phyloP scores from a whole-genome alignment of 1,140 invertebrate species.

The Conus ventricosus region DNA sequence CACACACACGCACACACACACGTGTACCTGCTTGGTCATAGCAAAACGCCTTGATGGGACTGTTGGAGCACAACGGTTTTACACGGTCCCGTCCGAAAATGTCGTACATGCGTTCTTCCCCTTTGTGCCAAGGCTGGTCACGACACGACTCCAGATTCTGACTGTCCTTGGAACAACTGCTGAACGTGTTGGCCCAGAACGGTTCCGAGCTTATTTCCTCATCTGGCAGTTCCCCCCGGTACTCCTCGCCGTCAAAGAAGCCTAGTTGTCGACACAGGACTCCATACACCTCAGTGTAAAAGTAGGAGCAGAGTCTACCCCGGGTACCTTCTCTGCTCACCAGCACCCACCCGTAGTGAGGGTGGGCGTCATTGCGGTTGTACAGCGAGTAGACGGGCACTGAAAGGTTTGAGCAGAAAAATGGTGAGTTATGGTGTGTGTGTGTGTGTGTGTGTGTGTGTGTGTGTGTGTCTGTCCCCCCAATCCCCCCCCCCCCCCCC shows the following conservation, averaged over 20 bases:
- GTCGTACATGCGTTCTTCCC: background rate
- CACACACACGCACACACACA: too few relatives aligned
- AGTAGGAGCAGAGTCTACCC: background rate
- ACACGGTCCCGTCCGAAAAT: background rate
- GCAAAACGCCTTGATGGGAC: background rate
- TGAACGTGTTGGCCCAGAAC: background rate
- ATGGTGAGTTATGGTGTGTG: too few relatives aligned
- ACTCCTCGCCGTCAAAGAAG: constrained; percentile 16
- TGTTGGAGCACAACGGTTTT: background rate
- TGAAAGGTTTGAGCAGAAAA: background rate
- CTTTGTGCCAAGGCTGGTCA: background rate
- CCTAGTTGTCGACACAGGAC: constrained; percentile 11
- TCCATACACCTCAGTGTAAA: background rate
- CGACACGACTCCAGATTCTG: background rate
- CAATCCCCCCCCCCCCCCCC: too few relatives aligned
- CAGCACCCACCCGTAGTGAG: background rate
- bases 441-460: too few relatives aligned
- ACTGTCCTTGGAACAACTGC: background rate
- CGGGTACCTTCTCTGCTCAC: background rate
- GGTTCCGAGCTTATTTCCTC: background rate
- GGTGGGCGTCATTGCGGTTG: background rate
- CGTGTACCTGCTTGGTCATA: background rate
- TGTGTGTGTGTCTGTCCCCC: too few relatives aligned
- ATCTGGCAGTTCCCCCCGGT: background rate
- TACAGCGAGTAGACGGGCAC: constrained; percentile 1